Conservation (phyloP, 2,113 vertebrate genomes). For the Malurus alboscapulatus region DNA sequence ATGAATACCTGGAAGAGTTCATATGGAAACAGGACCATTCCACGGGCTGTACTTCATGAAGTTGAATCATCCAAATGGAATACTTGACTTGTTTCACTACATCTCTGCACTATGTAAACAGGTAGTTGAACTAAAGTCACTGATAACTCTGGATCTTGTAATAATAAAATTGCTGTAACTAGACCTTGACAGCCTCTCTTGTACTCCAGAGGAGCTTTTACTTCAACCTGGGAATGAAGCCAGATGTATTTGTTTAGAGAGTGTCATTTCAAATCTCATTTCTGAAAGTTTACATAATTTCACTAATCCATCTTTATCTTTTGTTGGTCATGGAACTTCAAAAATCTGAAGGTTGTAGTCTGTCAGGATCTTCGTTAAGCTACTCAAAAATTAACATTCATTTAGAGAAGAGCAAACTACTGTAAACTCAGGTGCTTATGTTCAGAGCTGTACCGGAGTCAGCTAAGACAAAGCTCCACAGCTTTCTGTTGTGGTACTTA, state of each 20-base stretch:
- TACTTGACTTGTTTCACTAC: background rate
- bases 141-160: background rate
- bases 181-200: background rate
- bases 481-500: background rate
- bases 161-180: background rate
- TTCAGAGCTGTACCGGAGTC: background rate
- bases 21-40: slow-evolving; percentile 93
- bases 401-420: background rate
- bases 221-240: background rate
- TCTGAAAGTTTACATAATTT: background rate
- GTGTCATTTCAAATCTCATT: background rate
- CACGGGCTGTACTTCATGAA: background rate
- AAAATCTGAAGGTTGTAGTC: background rate
- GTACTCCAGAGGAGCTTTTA: background rate
- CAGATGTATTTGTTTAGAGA: background rate
- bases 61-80: background rate
- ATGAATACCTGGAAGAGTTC: slow-evolving; percentile 83
- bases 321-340: background rate
- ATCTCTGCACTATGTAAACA: background rate
- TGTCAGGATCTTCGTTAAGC: background rate
- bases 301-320: background rate
- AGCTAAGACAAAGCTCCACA: background rate
- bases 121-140: background rate
- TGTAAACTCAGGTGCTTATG: background rate
- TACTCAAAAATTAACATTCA: background rate